phyloP scores from a whole-genome alignment of 2,888 invertebrate species.

The Tuberolachnus salignus region DNA sequence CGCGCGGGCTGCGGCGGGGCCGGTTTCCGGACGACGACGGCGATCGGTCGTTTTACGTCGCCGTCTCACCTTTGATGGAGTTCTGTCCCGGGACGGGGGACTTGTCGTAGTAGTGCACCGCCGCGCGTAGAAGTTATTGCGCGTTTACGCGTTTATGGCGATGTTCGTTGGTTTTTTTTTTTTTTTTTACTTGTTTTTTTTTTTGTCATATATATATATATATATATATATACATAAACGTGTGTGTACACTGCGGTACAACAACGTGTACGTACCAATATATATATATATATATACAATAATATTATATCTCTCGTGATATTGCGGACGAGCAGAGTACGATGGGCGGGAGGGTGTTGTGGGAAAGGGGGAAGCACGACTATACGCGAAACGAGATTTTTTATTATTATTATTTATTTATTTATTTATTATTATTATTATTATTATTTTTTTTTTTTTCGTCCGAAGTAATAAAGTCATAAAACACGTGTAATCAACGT shows the following conservation, averaged over 20 bases:
- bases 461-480: slow-evolving; percentile 49
- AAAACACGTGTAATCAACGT: slow-evolving; percentile 46
- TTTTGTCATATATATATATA: too few relatives aligned
- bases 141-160: background rate
- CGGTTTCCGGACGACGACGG: background rate
- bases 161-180: too few relatives aligned
- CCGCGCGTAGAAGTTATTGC: slow-evolving; percentile 2
- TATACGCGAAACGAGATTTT: background rate
- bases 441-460: slow-evolving; percentile 5
- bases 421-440: too few relatives aligned
- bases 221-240: too few relatives aligned
- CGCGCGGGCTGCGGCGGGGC: background rate
- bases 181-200: too few relatives aligned
- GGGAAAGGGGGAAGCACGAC: slow-evolving; percentile 5
- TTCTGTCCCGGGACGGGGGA: background rate
- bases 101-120: too few relatives aligned
- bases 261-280: background rate
- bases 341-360: too few relatives aligned
- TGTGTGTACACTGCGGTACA: background rate
- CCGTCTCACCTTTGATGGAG: slow-evolving; percentile 28
- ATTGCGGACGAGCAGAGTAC: too few relatives aligned
- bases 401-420: too few relatives aligned
- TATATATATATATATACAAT: too few relatives aligned
- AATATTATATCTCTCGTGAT: background rate
- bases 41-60: background rate